Base-by-base conservation (phyloP, 2,888 invertebrate genomes). In the Andrena minutula region DNA sequence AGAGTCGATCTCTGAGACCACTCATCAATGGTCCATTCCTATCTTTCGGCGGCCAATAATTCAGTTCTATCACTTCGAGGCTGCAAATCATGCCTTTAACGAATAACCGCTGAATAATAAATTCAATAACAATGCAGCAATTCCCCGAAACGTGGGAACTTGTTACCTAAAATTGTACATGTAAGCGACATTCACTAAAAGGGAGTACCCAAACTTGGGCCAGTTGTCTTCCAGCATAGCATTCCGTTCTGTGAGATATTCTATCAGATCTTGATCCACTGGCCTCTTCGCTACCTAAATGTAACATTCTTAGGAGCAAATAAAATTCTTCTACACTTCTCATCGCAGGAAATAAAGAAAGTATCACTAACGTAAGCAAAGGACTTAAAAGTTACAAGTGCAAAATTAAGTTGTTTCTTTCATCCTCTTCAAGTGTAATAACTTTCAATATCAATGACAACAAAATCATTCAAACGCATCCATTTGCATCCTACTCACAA, bases 141-240 rank as follows among this genome's bases (percentile, higher is more conserved):
- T 20, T 35, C 0, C 2, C 7, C 2, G 20, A 20, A 56, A 60
- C 32, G 0, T 10, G 16, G 49, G 30, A 10, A 23, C 10, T 49
- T 26, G 79, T 90, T 83, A 92, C 92, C 89, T 90, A 63, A 91
- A 89, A 73, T 92, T 92, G 30, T 82, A 91, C 41, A 90, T 83
- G 2, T 90, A 85, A 1, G 86, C 70, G 1, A 91, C 16, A 16
- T 88, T 86, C 32, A 71, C 32, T 58, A 90, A 47, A 2, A 91
- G 47, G 2, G 86, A 56, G 63, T 84, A 89, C 6, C 88, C 86
- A 30, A 90, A 91, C 68, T 90, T 91, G 2, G 86, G 32, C 82
- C 89, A 87, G 28, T 79, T 80, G 61, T 92, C 91, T 58, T 73
- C 16, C 7, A 63, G 35, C 23, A 75, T 79, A 5, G 41, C 32